Base-by-base conservation (phyloP, 2,888 invertebrate species). In the Fragum sueziense region DNA sequence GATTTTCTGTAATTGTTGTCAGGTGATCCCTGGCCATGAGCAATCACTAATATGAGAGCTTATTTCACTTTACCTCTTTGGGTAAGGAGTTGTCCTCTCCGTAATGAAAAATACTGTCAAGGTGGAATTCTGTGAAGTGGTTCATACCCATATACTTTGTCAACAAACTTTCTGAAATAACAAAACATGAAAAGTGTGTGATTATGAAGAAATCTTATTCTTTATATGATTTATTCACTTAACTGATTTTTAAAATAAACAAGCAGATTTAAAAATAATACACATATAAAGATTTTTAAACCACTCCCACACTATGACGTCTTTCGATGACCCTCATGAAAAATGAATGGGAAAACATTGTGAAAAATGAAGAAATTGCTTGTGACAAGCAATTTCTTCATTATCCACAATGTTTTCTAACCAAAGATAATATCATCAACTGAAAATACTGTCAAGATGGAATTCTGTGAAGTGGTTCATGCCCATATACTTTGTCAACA, bases 31-130 rank as follows among this genome's bases (percentile, higher is more conserved):
- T n/a, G n/a, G n/a, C n/a, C n/a, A n/a, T n/a, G n/a, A n/a, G n/a
- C n/a, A n/a, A n/a, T n/a, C n/a, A n/a, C n/a, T n/a, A n/a, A n/a
- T n/a, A n/a, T n/a, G n/a, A n/a, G n/a, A n/a, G n/a, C n/a, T n/a
- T n/a, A n/a, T n/a, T n/a, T n/a, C n/a, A 6, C 14, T 25, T 84
- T 87, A 93, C 93, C 91, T 94, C 93, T 86, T 88, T 87, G 20
- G 93, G 93, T 74, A 93, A 88, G 37, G 88, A 89, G 79, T 92
- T 92, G 70, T 92, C 92, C 77, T 93, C 93, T 25, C 92, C 92
- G 87, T 93, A 93, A 75, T 93, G 93, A 86, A 93, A 93, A 70
- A 94, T 93, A 86, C 92, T 92, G 86, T 94, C 94, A 47, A 94
- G 88, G 79, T 93, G 93, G 76, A 94, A 91, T 86, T 93, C 94